Base-by-base conservation (phyloP, 2,113 vertebrate species). In the Brienomyrus brachyistius region DNA sequence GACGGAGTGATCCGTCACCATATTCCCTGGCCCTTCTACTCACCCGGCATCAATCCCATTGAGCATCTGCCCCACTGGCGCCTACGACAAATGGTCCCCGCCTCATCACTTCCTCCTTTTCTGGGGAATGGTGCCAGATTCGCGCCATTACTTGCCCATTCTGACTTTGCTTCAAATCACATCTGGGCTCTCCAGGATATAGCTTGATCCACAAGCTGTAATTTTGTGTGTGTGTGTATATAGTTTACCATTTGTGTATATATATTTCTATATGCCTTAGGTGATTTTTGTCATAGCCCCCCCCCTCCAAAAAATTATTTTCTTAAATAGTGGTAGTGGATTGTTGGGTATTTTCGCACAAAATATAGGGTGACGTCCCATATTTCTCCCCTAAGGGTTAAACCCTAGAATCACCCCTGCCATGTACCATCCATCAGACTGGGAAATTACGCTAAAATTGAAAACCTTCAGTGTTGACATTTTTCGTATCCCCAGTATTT, bases 91-190 rank as follows among this genome's bases (percentile, higher is more conserved):
- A 87, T 56, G 51, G 85, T 10, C 17, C n/a, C 85, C 31, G 31
- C 51, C 85, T 87, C 85, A 87, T 87, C 51, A 87, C 85, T 54
- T 56, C 85, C 85, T 54, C 85, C n/a, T 87, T 56, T 54, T 27
- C 7, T 17, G 3, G 56, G 85, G 50, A 52, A 87, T 54, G 7
- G 50, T 27, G 50, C 31, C 50, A 56, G 85, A 17, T 54, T 35
- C 54, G 35, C 31, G 13, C 74, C 31, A 43, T 80, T 80, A 13
- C 74, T 40, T 8, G 74, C 74, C 17, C 5, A 80, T 87, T 7
- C 50, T 54, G 51, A 87, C n/a, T 56, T 21, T 2, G 35, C 27
- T 19, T 87, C n/a, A 40, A 13, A 54, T 54, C 50, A 35, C 4
- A 35, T 35, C 31, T 31, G 27, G 23, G 50, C 51, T 51, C 23